A percentile compares a stretch with the other conserved stretches of the same genome.
These are phyloP conservation scores for Aethina tumida DNA, from an alignment of 1,140 invertebrate genomes.

Conservation along the genomic window DNA sequence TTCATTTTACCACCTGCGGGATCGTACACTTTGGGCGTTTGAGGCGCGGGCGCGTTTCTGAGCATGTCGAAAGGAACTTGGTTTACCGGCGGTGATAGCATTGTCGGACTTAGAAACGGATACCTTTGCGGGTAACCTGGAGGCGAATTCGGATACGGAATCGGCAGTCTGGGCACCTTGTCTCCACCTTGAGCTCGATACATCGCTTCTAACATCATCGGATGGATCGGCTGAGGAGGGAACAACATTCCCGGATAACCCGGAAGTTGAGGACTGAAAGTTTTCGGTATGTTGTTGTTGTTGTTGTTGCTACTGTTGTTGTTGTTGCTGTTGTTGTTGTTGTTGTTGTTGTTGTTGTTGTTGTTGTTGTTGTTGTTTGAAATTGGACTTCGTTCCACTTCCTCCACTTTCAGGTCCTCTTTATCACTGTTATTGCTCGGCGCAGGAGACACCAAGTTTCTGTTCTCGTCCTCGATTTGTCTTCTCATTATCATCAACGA, in stretches of 20 bases:
- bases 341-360: slow-evolving; percentile 16
- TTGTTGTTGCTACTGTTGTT: slow-evolving; percentile 12
- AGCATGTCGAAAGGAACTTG: slow-evolving; percentile 44
- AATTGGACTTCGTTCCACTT: slow-evolving; percentile 19
- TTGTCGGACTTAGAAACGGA: slow-evolving; percentile 34
- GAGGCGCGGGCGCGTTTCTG: slow-evolving; percentile 34
- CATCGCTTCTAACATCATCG: slow-evolving; percentile 60
- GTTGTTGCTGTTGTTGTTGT: slow-evolving; percentile 15
- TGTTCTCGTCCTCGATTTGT: slow-evolving; percentile 60
- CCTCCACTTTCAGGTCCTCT: slow-evolving; percentile 28
- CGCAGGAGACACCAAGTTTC: slow-evolving; percentile 54
- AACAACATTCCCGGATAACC: slow-evolving; percentile 44
- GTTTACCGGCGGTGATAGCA: slow-evolving; percentile 35
- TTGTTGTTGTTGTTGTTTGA: slow-evolving; percentile 11
- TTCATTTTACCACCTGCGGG: slow-evolving; percentile 53
- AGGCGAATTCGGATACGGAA: slow-evolving; percentile 40
- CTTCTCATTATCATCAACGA: slow-evolving; percentile 30
- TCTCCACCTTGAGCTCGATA: slow-evolving; percentile 46
- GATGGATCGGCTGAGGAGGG: slow-evolving; percentile 53
- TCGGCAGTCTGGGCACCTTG: slow-evolving; percentile 37
- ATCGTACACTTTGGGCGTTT: slow-evolving; percentile 38
- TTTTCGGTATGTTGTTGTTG: slow-evolving; percentile 19
- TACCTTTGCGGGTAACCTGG: slow-evolving; percentile 33
- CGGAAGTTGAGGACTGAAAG: slow-evolving; percentile 29
- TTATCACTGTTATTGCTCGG: slow-evolving; percentile 36